Base-by-base conservation (phyloP, 2,797 vertebrate species). In the Xyrichtys novacula region DNA sequence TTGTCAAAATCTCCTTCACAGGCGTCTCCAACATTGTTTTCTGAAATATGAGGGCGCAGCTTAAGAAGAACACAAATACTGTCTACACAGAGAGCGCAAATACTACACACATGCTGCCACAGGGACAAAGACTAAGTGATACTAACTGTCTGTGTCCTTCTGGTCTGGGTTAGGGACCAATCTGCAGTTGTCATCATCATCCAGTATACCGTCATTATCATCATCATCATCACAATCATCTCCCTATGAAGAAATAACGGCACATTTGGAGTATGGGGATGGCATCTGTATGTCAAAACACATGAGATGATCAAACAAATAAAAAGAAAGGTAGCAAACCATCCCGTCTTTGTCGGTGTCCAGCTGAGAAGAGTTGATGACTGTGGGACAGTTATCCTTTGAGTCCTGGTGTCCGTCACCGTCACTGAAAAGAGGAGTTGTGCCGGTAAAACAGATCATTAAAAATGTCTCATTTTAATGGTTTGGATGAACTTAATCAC, bases 331-430 rank as follows among this genome's bases (percentile, higher is more conserved):
- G 11, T 50, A 60, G 9, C 17, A 75, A 62, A 93, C 92, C 91
- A 71, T 76, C 85, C 98, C 98, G 0, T 99, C 98, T 79, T 98
- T 99, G 88, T 99, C 98, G 0, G 97, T 99, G 93, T 99, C 98
- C 80, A 98, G 87, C 89, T 99, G 98, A 61, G 95, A 92, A 19
- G 97, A 98, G 93, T 99, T 99, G 74, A 99, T 99, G 83, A 97
- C 12, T 0, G 84, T 93, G 53, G 98, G 98, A 83, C 98, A 99
- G 88, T 99, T 99, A 92, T 99, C 98, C 32, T 96, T 97, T 71
- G 92, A 96, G 93, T 99, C 95, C 86, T 99, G 98, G 91, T 98
- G 97, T 16, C 97, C 98, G 1, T 99, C 98, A 0, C 98, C 98
- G 0, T 99, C 98, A 0, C 98, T 99, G 85, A 0, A 3, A 61